Percentiles rank a stretch among this genome's conserved stretches.
These are phyloP conservation scores for Caenorhabditis brenneri DNA, from an alignment of 1,140 invertebrate genomes.

Conservation along the genomic window DNA sequence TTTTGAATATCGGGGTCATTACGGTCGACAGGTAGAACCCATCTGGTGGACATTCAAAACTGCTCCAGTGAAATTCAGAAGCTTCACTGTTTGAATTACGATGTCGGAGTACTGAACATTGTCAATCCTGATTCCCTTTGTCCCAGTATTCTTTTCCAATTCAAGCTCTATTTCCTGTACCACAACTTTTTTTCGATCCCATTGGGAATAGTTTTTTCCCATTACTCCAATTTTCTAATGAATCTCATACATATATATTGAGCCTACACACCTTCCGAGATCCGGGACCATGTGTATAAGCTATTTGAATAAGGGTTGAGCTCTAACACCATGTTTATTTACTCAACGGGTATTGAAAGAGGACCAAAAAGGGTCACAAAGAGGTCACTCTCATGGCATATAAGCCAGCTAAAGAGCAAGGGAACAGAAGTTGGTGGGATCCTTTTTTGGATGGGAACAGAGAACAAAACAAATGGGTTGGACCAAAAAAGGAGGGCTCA, in stretches of 20 bases:
- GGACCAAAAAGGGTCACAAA: constrained; percentile 25
- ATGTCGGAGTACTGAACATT: no score
- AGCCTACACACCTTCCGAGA: background rate
- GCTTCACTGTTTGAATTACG: no score
- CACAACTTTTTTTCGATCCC: no score
- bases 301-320: constrained; percentile 32
- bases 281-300: background rate
- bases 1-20: no score
- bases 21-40: no score
- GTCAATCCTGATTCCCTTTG: no score
- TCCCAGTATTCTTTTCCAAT: no score
- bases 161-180: no score
- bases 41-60: no score
- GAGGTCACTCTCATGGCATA: constrained; percentile 64
- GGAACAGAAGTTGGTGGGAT: background rate
- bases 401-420: constrained; percentile 73
- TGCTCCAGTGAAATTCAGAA: no score
- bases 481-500: background rate
- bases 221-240: background rate
- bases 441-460: background rate
- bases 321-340: constrained; percentile 36
- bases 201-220: no score
- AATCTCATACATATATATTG: background rate
- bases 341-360: background rate
- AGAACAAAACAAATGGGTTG: background rate